Percentiles rank a stretch among this genome's conserved stretches.
phyloP scores from a whole-genome alignment of 2,797 vertebrate genomes.

The Pipistrellus nathusii region DNA sequence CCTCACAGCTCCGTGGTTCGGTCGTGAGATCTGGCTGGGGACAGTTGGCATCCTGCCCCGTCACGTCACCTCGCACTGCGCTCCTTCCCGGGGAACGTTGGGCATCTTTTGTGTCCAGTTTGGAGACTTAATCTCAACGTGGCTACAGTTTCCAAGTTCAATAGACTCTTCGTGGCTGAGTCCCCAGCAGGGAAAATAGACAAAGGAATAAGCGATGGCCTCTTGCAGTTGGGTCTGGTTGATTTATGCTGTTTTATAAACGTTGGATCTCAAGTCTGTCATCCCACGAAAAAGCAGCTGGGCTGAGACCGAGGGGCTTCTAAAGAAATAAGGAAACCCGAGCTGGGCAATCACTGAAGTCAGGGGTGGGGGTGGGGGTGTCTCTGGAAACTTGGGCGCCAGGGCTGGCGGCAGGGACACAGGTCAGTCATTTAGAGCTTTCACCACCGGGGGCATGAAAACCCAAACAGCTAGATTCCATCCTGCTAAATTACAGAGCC shows the following conservation, averaged over 20 bases:
- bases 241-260: not conserved
- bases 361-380: too few species aligned
- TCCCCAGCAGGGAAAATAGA: not conserved
- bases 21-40: not conserved
- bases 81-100: not conserved
- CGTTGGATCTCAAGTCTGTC: not conserved
- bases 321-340: not conserved
- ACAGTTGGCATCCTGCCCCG: not conserved
- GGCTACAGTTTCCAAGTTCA: not conserved
- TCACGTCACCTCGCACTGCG: too few species aligned
- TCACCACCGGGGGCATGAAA: not conserved
- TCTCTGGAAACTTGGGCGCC: not conserved
- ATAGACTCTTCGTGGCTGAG: not conserved
- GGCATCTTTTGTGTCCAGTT: not conserved
- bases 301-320: not conserved
- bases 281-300: not conserved
- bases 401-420: not conserved
- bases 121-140: not conserved
- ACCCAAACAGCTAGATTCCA: constrained; percentile 50
- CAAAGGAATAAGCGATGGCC: not conserved
- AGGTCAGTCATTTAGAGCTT: constrained; percentile 55
- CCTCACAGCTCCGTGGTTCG: not conserved
- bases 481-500: constrained; percentile 27
- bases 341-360: not conserved
- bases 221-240: not conserved